These are phyloP conservation scores for Antedon mediterranea DNA, from an alignment of 53 echinoderm and acorn worm species.

Conservation along the genomic window DNA sequence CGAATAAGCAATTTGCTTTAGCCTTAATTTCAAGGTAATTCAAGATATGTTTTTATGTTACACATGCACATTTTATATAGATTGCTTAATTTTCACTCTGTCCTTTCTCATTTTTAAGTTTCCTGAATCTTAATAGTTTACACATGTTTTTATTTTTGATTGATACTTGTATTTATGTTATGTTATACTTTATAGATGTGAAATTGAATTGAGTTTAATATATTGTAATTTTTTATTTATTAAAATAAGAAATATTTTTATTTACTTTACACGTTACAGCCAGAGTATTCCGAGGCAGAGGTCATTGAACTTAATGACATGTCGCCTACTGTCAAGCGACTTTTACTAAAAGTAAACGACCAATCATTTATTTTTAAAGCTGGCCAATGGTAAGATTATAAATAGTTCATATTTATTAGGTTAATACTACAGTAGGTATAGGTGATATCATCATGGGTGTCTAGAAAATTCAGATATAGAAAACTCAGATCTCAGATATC, in stretches of 20 bases:
- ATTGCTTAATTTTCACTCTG: background rate
- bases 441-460: no score
- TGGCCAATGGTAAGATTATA: constrained; percentile 68
- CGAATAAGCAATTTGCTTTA: no score
- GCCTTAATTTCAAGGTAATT: no score
- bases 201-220: no score
- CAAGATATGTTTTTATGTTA: no score
- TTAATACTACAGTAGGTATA: no score
- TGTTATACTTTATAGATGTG: no score
- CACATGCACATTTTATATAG: no score
- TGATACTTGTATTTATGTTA: background rate
- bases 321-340: constrained; percentile 43
- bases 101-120: background rate
- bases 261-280: background rate
- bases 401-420: background rate
- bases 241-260: no score
- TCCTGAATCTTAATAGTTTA: background rate
- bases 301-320: constrained; percentile 31
- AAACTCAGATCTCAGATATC: no score
- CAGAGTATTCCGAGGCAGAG: constrained; percentile 58
- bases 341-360: constrained; percentile 51
- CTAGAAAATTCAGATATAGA: no score
- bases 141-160: background rate
- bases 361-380: constrained; percentile 65
- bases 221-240: no score